Conservation (phyloP, 2,113 vertebrate genomes). For the Dendropsophus ebraccatus region DNA sequence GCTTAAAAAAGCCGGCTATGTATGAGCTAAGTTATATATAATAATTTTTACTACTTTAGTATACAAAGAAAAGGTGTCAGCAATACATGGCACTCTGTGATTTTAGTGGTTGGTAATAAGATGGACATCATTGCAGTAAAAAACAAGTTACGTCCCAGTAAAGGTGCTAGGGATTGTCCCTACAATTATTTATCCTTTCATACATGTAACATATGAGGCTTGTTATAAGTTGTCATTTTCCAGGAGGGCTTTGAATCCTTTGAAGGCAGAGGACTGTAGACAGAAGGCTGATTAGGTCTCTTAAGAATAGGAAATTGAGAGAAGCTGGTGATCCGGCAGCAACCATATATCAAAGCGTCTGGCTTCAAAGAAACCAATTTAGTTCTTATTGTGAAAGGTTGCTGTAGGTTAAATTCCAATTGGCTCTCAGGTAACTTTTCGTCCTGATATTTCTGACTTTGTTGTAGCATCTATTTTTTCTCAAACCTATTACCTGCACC, state of each 20-base stretch:
- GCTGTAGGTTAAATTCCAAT: constrained; percentile 4
- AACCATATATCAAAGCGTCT: not conserved
- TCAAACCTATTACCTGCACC: too few relatives aligned
- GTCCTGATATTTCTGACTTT: not conserved
- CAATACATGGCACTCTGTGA: not conserved
- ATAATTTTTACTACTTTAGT: too few relatives aligned
- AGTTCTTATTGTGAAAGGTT: constrained; percentile 10
- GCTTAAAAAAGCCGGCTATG: too few relatives aligned
- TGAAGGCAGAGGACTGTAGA: not conserved
- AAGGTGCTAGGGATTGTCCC: not conserved
- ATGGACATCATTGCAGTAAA: constrained; percentile 2
- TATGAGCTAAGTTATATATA: too few relatives aligned
- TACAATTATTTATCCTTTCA: not conserved
- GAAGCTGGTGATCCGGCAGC: constrained; percentile 19
- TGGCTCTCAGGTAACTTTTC: not conserved
- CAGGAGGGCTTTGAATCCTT: not conserved
- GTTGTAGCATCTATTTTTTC: not conserved
- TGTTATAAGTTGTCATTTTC: not conserved
- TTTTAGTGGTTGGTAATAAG: not conserved
- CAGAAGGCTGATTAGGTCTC: constrained; percentile 7
- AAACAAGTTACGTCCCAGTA: not conserved
- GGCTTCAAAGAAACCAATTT: constrained; percentile 31
- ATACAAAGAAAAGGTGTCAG: too few relatives aligned
- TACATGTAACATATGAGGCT: not conserved
- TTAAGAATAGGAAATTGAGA: not conserved